Base-by-base conservation (phyloP, 1,140 invertebrate genomes). In the Euglossa dilemma region DNA sequence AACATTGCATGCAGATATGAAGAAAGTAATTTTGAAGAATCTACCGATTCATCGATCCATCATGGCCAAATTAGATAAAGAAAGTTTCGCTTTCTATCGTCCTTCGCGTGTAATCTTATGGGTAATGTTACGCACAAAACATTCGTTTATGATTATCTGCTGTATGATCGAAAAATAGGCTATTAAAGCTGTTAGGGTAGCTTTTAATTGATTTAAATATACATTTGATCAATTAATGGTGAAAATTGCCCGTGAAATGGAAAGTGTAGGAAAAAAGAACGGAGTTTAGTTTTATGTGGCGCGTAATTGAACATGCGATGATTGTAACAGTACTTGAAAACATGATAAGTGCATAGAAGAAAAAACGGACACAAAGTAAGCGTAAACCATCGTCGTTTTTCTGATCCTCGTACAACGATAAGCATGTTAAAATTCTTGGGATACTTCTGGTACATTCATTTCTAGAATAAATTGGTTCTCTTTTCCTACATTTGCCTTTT, bases 231-330 rank as follows among this genome's bases (percentile, higher is more conserved):
- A 57, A 63, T 80, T 82, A 67, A 43, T 12, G 36, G 56, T 63
- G 79, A 75, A 77, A 86, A 86, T 70, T 61, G 59, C 20, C 57
- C 25, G 67, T 76, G 78, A 81, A 77, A 78, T 85, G 47, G 83
- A 86, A 86, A 84, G 82, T 66, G 16, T 52, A 79, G 45, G 67
- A 73, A 56, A 23, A 45, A 36, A 73, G 52, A 63, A 71, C 77
- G 61, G 76, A 80, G 70, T 43, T 52, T 43, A 11, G 11, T 25
- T 56, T n/a, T 25, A 12, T 1, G 8, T 18, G 8, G 9, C 7
- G 56, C 25, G 18, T 28, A 70, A 59, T 36, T 36, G 56, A 50
- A 47, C 12, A 0, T n/a, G 9, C 43, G 2, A 63, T 50, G 56
- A 56, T 67, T 28, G 28, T 0, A 0, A 18, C 4, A 6, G 50